Conservation (phyloP, 2,888 invertebrate genomes). For the Hypsopygia costalis region DNA sequence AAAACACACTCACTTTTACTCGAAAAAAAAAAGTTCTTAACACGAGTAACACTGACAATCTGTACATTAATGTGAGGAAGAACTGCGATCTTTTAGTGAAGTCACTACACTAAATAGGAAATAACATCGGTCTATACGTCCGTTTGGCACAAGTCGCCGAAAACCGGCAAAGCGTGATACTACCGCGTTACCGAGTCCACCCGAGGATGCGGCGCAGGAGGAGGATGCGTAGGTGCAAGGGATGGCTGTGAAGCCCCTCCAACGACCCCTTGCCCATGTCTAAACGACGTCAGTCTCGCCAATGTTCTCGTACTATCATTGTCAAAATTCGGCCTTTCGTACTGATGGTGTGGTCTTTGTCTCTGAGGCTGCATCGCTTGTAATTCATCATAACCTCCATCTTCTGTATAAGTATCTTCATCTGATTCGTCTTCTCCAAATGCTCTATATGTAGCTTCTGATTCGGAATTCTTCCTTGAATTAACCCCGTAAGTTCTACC, state of each 20-base stretch:
- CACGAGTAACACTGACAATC: constrained; percentile 17
- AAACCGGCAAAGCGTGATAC: constrained; percentile 76
- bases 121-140: constrained; percentile 61
- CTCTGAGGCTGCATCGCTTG: constrained; percentile 66
- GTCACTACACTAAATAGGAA: constrained; percentile 48
- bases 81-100: constrained; percentile 50
- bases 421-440: constrained; percentile 70
- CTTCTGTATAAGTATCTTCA: constrained; percentile 65
- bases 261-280: constrained; percentile 51
- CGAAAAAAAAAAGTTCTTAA: constrained; percentile 15
- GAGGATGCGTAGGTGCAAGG: constrained; percentile 54
- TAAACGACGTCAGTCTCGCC: constrained; percentile 65
- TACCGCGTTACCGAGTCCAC: constrained; percentile 73
- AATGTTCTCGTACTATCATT: constrained; percentile 57
- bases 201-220: constrained; percentile 63
- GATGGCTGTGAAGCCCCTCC: constrained; percentile 44
- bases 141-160: constrained; percentile 79
- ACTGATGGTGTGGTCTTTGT: constrained; percentile 64
- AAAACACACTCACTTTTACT: constrained; percentile 11
- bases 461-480: constrained; percentile 68
- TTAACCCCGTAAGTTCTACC: constrained; percentile 67
- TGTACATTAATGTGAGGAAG: constrained; percentile 44
- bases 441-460: constrained; percentile 67
- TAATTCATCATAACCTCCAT: constrained; percentile 66
- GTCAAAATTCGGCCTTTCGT: constrained; percentile 73